Base-by-base conservation (phyloP, 2,888 invertebrate genomes). In the Dasysyrphus tricinctus region DNA sequence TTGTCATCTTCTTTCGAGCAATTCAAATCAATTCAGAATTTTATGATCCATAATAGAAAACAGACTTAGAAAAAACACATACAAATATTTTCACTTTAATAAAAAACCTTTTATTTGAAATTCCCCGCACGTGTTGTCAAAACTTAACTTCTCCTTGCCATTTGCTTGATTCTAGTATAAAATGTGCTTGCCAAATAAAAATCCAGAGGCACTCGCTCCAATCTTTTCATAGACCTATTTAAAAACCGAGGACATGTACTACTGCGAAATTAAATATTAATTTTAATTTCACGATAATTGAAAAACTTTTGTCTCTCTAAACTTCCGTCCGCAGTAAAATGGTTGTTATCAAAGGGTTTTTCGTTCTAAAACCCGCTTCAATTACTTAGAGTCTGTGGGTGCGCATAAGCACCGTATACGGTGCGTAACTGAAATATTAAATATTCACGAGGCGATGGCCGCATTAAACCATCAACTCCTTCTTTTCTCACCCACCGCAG, bases 401-500 rank as follows among this genome's bases (percentile, higher is more conserved):
- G 5, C 9, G 51, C 56, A 29, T 76, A 49, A 14, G 73, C 24
- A 42, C 19, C 24, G 74, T 61, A 44, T 56, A 72, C 82, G 74
- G 78, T 86, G 82, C 86, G 86, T 86, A 86, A 82, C 86, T 67
- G 82, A 78, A 82, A 78, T 73, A 86, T 86, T 86, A 82, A 86
- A 86, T 79, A 86, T 86, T 86, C 86, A 86, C 82, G 65, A 86
- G 65, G 59, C 78, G 82, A 78, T 86, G 67, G 82, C 70, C 65
- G 34, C 82, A 86, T 82, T 81, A 82, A 86, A 78, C 70, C 74
- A 79, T 75, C 78, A 79, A 81, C 81, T 86, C 70, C 63, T 74
- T 78, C 86, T 59, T 78, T 16, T 42, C 59, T 44, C 54, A 57
- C 51, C 61, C 34, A 4, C 11, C 11, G 51, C 51, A 9, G 4